Base-by-base conservation (phyloP, 2,797 vertebrate species). In the Argya squamiceps region DNA sequence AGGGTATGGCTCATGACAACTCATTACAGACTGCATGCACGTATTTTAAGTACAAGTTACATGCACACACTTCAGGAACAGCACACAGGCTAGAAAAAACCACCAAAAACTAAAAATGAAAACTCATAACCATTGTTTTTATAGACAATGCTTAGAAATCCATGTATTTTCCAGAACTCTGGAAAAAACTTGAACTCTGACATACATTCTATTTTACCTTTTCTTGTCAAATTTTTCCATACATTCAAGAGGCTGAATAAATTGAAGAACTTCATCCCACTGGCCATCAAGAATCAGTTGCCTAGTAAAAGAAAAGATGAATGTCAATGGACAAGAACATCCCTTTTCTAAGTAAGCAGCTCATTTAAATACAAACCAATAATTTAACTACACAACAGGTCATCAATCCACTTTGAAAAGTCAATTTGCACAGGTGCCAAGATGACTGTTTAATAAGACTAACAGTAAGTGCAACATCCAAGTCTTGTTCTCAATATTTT, bases 151-250 rank as follows among this genome's bases (percentile, higher is more conserved):
- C 11, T 84, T 60, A 17, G 17, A 49, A 52, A 69, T 49, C 17
- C 1, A 47, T 1, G 0, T 46, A 8, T 62, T 82, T 79, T 37
- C 23, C 47, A 82, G n/a, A 83, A 44, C 17, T 77, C 32, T n/a
- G n/a, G n/a, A 36, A n/a, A 58, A 60, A 77, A 56, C 5, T 0
- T 37, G 30, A 80, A 50, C 29, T 90, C 68, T 46, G 59, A 92
- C 56, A 80, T 43, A 86, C 23, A 73, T 65, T 81, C 89, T 41
- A 39, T 68, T 93, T 97, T 96, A 99, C 99, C 99, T 99, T 98
- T 99, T 99, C 97, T 98, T 99, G 98, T 99, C 99, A 97, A 99
- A 99, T 98, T 99, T 99, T 77, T 99, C 99, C 99, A 99, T 99
- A 94, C 99, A 98, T 95, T 99, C 99, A 62, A 99, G 98, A 88